Evolutionary conservation across 2,888 invertebrate species (phyloP).

Genomic region (Noctua janthina): DNA sequence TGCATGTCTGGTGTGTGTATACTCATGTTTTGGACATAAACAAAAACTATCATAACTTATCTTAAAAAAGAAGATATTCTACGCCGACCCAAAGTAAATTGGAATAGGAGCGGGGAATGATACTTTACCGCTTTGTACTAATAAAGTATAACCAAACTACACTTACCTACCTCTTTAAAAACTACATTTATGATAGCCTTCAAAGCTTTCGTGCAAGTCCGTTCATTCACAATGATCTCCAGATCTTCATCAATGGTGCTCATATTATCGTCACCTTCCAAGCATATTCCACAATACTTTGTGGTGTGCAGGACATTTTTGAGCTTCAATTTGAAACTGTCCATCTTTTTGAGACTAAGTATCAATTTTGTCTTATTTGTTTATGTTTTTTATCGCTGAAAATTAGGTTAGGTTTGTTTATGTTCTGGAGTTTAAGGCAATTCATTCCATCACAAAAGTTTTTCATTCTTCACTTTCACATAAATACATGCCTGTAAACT

Average conservation of each 20-base stretch:
- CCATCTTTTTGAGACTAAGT: conserved; percentile 14
- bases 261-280: conserved; percentile 41
- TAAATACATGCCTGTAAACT: background rate
- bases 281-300: conserved; percentile 55
- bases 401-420: conserved; percentile 27
- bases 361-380: background rate
- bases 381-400: conserved; percentile 16
- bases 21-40: background rate
- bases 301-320: conserved; percentile 44
- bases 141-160: background rate
- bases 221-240: conserved; percentile 41
- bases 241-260: conserved; percentile 24
- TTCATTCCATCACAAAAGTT: background rate
- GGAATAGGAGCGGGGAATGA: background rate
- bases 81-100: background rate
- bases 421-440: background rate
- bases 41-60: background rate
- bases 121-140: background rate
- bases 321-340: conserved; percentile 42
- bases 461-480: background rate
- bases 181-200: conserved; percentile 28
- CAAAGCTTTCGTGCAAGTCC: conserved; percentile 21
- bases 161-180: conserved; percentile 36
- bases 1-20: no score
- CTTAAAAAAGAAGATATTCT: background rate